Evolutionary conservation across 2,888 invertebrate species (phyloP).

Genomic region (Myopa tessellatipennis): DNA sequence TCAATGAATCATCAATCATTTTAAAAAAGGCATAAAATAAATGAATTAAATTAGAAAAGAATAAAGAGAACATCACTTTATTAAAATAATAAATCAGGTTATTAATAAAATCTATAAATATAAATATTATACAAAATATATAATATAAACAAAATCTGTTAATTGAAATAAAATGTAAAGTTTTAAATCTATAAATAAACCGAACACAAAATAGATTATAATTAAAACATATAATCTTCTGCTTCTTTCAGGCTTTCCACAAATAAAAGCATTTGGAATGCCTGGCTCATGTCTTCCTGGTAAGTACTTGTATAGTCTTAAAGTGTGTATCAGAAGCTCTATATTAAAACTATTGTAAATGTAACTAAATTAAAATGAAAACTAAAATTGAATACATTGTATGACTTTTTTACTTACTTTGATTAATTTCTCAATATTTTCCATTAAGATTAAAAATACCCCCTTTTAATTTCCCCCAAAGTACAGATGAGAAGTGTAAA

Average conservation of each 20-base stretch:
- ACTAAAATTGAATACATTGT: no score
- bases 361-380: background rate
- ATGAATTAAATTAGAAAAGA: background rate
- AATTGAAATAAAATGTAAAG: conserved; percentile 36
- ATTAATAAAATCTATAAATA: background rate
- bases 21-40: no score
- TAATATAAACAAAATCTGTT: conserved; percentile 12
- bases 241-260: conserved; percentile 62
- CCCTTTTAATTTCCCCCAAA: conserved; percentile 11
- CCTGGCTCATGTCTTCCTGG: conserved; percentile 62
- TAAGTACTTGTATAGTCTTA: conserved; percentile 50
- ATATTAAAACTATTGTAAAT: conserved; percentile 2
- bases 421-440: no score
- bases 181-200: no score
- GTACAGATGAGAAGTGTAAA: conserved; percentile 42
- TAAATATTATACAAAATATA: conserved; percentile 4
- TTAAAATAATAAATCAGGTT: background rate
- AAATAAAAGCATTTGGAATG: conserved; percentile 64
- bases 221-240: background rate
- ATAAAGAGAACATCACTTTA: background rate
- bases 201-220: no score
- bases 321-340: background rate
- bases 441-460: no score
- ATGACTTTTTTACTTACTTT: no score
- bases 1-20: no score